A percentile compares a stretch with the other conserved stretches of the same genome.
Evolutionary conservation across 2,888 invertebrate species (phyloP).

Genomic region (Brachynemurus nebulosus): DNA sequence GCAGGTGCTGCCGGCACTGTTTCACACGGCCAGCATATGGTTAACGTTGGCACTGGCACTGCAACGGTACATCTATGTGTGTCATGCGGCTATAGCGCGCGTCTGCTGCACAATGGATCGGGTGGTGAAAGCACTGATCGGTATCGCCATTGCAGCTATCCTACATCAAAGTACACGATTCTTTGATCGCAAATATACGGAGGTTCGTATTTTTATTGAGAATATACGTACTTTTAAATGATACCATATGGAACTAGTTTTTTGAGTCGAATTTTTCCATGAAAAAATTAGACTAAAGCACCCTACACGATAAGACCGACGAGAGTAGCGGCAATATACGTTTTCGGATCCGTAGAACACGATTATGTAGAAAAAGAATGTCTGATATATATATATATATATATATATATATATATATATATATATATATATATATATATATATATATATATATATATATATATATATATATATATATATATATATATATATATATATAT

Average conservation of each 20-base stretch:
- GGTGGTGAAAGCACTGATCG: constrained; percentile 63
- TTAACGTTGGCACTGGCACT: constrained; percentile 79
- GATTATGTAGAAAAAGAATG: too few relatives aligned
- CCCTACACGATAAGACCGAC: too few relatives aligned
- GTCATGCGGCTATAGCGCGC: constrained; percentile 78
- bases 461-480: neutral
- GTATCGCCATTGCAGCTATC: constrained; percentile 65
- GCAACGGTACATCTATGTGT: constrained; percentile 90
- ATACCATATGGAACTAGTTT: too few relatives aligned
- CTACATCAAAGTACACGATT: constrained; percentile 74
- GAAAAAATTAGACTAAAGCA: too few relatives aligned
- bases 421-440: neutral
- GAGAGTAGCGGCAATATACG: too few relatives aligned
- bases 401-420: neutral
- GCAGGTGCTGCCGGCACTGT: constrained; percentile 67
- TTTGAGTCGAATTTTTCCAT: too few relatives aligned
- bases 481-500: constrained; percentile 5
- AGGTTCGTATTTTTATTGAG: constrained; percentile 24
- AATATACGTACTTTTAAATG: too few relatives aligned
- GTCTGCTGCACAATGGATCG: constrained; percentile 62
- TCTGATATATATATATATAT: too few relatives aligned
- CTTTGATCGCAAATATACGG: constrained; percentile 50
- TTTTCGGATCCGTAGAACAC: too few relatives aligned
- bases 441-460: neutral
- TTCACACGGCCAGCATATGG: constrained; percentile 92